Evolutionary conservation across 2,888 invertebrate species (phyloP).

Genomic region (Pandemis corylana): DNA sequence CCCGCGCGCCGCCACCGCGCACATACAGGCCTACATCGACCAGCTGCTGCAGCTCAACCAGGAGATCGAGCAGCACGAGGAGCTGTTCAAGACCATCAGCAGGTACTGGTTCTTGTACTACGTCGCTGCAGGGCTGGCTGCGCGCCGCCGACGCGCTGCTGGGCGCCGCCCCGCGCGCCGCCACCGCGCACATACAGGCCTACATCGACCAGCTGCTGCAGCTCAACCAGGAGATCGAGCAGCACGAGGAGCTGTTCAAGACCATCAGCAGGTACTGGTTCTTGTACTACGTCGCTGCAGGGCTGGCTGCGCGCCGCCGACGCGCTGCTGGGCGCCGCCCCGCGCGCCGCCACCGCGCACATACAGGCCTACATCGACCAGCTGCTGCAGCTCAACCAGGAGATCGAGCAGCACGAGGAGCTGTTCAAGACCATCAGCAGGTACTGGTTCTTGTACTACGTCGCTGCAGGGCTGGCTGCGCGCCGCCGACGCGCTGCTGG

Average conservation of each 20-base stretch:
- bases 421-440: constrained; percentile 95
- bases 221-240: constrained; percentile 92
- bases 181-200: constrained; percentile 90
- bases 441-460: constrained; percentile 50
- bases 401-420: constrained; percentile 94
- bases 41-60: constrained; percentile 90
- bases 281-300: no score
- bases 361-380: constrained; percentile 92
- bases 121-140: constrained; percentile 92
- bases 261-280: constrained; percentile 88
- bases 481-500: constrained; percentile 89
- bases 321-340: constrained; percentile 87
- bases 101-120: constrained; percentile 67
- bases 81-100: constrained; percentile 95
- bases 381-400: constrained; percentile 90
- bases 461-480: constrained; percentile 92
- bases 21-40: constrained; percentile 92
- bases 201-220: constrained; percentile 92
- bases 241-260: constrained; percentile 95
- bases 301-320: constrained; percentile 93
- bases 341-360: constrained; percentile 90
- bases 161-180: constrained; percentile 88
- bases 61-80: constrained; percentile 94
- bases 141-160: constrained; percentile 90
- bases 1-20: constrained; percentile 90